phyloP scores from a whole-genome alignment of 2,797 vertebrate genomes.

The Sebastes diploproa region DNA sequence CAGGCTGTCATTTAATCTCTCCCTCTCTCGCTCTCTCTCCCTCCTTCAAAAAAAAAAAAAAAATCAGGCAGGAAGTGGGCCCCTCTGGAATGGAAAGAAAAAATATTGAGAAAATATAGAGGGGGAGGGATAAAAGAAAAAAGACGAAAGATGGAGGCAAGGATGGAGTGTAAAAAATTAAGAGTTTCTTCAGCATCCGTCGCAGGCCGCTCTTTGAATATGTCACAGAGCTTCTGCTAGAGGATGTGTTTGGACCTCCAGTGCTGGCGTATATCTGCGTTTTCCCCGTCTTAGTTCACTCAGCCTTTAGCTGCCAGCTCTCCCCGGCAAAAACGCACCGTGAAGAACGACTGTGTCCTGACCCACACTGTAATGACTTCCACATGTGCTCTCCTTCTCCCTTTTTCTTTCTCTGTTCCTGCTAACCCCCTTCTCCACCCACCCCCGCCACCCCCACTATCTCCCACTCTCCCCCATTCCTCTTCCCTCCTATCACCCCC shows the following conservation, averaged over 20 bases:
- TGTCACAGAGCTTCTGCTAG: not conserved
- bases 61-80: slow-evolving; percentile 98
- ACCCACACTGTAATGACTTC: slow-evolving; percentile 95
- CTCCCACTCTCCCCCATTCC: slow-evolving; percentile 69
- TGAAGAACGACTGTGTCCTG: slow-evolving; percentile 87
- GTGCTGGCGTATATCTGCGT: slow-evolving; percentile 12
- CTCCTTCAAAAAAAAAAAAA: slow-evolving; percentile 69
- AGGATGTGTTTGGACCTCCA: slow-evolving; percentile 23
- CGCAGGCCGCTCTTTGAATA: not conserved
- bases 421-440: slow-evolving; percentile 30
- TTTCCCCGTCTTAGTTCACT: slow-evolving; percentile 36
- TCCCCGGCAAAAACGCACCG: slow-evolving; percentile 54
- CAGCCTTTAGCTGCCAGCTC: slow-evolving; percentile 46
- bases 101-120: slow-evolving; percentile 84
- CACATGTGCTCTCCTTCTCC: slow-evolving; percentile 91
- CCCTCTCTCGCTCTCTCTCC: slow-evolving; percentile 76
- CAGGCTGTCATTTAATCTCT: slow-evolving; percentile 99
- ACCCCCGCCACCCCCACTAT: slow-evolving; percentile 4
- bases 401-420: slow-evolving; percentile 55
- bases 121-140: slow-evolving; percentile 71
- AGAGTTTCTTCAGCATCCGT: slow-evolving; percentile 3
- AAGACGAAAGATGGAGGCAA: slow-evolving; percentile 59
- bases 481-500: slow-evolving; percentile 51
- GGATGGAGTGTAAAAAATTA: slow-evolving; percentile 46
- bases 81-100: slow-evolving; percentile 97